A percentile compares a stretch with the other conserved stretches of the same genome.
These are phyloP conservation scores for Lochmaea crataegi DNA, from an alignment of 2,888 invertebrate genomes.

Conservation along the genomic window DNA sequence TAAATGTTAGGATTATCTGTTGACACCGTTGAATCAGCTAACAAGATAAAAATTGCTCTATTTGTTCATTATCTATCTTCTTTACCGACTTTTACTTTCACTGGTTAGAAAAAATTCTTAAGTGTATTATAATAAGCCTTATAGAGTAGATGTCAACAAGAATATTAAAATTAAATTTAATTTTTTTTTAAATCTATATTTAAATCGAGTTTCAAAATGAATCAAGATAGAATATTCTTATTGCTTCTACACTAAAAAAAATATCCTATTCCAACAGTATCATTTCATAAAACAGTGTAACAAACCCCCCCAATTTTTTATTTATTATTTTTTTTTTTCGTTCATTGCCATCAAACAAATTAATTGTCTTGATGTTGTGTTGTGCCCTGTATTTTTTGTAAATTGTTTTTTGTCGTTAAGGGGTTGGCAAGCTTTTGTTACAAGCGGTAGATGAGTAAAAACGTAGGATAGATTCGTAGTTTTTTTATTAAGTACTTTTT, in stretches of 20 bases:
- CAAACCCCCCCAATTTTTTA: conserved; percentile 13
- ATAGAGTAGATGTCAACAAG: conserved; percentile 1
- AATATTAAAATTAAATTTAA: neutral
- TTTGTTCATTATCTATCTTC: neutral
- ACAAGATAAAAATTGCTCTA: neutral
- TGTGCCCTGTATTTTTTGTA: conserved; percentile 66
- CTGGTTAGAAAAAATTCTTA: neutral
- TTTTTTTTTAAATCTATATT: neutral
- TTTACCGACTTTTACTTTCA: neutral
- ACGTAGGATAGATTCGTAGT: conserved; percentile 51
- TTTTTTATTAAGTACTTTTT: conserved; percentile 30
- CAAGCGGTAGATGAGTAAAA: conserved; percentile 54
- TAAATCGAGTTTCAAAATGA: neutral
- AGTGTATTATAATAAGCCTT: neutral
- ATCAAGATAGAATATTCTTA: neutral
- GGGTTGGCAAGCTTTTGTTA: conserved; percentile 65
- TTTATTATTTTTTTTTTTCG: conserved; percentile 18
- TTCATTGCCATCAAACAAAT: conserved; percentile 28
- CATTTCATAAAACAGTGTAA: conserved; percentile 17
- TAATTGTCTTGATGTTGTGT: conserved; percentile 60
- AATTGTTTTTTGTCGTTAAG: conserved; percentile 61
- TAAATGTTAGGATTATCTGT: no score
- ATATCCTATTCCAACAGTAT: conserved; percentile 1
- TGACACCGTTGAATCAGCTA: no score
- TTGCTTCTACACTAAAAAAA: neutral